Evolutionary conservation across 2,113 vertebrate genomes (phyloP).

Genomic region (Promerops cafer): DNA sequence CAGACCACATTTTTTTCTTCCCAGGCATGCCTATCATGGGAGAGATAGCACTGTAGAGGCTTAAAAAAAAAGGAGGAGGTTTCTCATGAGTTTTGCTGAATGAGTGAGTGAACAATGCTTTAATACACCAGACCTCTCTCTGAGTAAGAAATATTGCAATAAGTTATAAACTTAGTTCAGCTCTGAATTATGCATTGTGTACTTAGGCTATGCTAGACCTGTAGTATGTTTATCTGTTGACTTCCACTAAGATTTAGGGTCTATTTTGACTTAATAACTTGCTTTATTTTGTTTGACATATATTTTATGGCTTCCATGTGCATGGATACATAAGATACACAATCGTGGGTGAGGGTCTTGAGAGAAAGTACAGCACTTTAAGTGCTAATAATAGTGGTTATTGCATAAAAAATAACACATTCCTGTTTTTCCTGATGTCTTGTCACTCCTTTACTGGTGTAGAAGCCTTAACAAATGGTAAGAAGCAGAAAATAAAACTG

Average conservation of each 20-base stretch:
- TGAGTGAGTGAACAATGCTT: constrained; percentile 53
- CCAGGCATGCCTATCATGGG: neutral
- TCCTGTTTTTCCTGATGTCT: neutral
- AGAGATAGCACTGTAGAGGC: neutral
- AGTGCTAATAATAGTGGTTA: constrained; percentile 23
- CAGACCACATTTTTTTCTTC: neutral
- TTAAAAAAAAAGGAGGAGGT: neutral
- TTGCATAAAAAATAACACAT: neutral
- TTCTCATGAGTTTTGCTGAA: constrained; percentile 65
- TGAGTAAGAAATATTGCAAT: constrained; percentile 66
- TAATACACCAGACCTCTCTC: constrained; percentile 62
- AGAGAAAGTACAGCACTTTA: constrained; percentile 72
- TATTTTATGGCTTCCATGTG: constrained; percentile 79
- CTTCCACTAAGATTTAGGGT: constrained; percentile 78
- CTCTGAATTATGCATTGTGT: constrained; percentile 79
- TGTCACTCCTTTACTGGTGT: neutral
- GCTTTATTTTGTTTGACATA: constrained; percentile 81
- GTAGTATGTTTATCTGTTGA: constrained; percentile 82
- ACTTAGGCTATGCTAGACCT: constrained; percentile 70
- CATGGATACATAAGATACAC: constrained; percentile 75
- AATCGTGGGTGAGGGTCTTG: constrained; percentile 74
- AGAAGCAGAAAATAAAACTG: neutral
- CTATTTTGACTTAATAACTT: constrained; percentile 78
- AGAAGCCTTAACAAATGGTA: neutral
- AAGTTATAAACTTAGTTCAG: constrained; percentile 68